Conservation (phyloP, 2,113 vertebrate species). For the Otus sunia region DNA sequence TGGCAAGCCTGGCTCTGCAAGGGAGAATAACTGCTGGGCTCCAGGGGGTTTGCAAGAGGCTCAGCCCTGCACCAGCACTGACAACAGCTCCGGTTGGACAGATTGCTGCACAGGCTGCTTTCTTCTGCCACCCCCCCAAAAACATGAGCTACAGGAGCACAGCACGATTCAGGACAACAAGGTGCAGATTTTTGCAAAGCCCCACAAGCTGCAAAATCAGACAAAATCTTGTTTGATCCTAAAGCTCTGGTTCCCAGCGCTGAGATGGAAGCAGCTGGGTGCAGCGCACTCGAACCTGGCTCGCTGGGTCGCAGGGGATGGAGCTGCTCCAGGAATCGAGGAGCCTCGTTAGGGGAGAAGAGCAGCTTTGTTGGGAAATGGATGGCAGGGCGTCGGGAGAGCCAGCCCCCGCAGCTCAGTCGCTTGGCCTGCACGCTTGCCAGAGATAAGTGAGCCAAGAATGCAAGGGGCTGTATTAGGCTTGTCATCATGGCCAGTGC, state of each 20-base stretch:
- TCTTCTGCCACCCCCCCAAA: background rate
- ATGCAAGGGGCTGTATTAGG: background rate
- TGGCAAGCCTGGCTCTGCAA: background rate
- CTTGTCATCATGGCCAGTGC: background rate
- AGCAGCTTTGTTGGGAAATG: background rate
- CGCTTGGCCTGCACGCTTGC: background rate
- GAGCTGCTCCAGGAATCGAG: background rate
- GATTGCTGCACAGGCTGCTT: too few relatives aligned
- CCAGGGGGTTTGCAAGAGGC: background rate
- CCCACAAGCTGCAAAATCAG: background rate
- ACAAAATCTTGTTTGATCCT: background rate
- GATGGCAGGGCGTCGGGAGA: background rate
- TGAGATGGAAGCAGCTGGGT: background rate
- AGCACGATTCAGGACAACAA: fast-evolving
- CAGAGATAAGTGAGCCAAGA: background rate
- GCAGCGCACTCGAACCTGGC: fast-evolving
- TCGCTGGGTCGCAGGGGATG: background rate
- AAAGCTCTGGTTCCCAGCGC: background rate
- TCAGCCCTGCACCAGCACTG: background rate
- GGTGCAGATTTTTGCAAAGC: background rate
- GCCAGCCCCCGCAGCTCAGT: background rate
- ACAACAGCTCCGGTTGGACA: too few relatives aligned
- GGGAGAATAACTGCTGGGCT: background rate
- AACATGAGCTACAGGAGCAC: background rate
- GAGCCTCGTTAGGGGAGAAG: background rate